Conservation (phyloP, 2,113 vertebrate species). For the Apaloderma vittatum region DNA sequence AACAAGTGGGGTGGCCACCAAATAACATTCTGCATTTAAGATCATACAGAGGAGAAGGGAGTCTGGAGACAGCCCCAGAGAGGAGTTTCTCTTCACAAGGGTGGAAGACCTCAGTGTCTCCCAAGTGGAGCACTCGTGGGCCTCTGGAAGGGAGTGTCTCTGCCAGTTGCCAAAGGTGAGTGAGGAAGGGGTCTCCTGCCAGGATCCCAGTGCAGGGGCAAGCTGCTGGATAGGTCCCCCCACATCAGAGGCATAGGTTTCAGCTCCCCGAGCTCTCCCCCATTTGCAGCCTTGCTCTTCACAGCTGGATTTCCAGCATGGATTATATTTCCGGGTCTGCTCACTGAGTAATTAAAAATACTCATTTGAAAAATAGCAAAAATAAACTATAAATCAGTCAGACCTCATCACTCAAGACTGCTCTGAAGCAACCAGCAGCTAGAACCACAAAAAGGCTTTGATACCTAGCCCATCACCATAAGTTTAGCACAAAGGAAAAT, state of each 20-base stretch:
- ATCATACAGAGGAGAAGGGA: neutral
- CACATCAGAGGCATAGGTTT: accelerated
- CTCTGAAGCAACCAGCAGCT: neutral
- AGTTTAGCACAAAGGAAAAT: neutral
- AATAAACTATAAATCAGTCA: neutral
- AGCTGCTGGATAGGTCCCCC: neutral
- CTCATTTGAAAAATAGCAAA: neutral
- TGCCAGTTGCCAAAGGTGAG: neutral
- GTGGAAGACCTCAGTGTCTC: neutral
- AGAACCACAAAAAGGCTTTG: neutral
- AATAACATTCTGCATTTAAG: neutral
- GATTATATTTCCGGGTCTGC: neutral
- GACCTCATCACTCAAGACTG: neutral
- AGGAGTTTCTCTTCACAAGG: neutral
- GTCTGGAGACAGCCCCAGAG: neutral
- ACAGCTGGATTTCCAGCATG: neutral
- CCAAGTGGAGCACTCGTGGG: accelerated
- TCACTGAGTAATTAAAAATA: slow-evolving; percentile 39
- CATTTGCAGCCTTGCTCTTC: neutral
- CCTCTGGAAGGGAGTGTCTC: neutral
- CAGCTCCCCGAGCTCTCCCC: neutral
- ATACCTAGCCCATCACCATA: neutral
- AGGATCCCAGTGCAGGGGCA: accelerated
- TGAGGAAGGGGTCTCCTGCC: neutral
- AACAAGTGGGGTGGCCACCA: neutral